phyloP scores from a whole-genome alignment of 2,888 invertebrate genomes.

The Yponomeuta malinellus region DNA sequence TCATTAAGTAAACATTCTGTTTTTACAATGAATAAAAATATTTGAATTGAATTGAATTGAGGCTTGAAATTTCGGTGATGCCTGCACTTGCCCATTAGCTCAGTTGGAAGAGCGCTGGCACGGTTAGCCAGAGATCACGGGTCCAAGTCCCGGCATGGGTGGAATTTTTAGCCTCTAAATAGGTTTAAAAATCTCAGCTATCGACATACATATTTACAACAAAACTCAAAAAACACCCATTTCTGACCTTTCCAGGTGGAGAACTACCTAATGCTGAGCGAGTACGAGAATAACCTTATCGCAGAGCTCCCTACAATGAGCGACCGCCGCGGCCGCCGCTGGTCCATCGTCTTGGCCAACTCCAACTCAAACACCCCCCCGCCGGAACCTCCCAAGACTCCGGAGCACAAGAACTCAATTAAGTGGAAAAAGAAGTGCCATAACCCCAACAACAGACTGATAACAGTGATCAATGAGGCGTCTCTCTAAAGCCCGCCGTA shows the following conservation, averaged over 20 bases:
- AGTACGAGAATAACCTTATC: conserved; percentile 89
- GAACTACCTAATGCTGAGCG: conserved; percentile 89
- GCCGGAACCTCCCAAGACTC: conserved; percentile 49
- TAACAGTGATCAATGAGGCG: conserved; percentile 87
- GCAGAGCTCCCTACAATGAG: conserved; percentile 85
- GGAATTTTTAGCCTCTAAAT: too few species aligned
- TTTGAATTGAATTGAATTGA: too few species aligned
- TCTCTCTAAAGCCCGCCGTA: conserved; percentile 59
- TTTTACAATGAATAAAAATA: too few species aligned
- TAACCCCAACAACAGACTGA: conserved; percentile 79
- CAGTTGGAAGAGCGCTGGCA: too few species aligned
- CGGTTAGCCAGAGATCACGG: too few species aligned
- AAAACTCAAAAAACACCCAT: too few species aligned
- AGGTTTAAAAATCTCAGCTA: too few species aligned
- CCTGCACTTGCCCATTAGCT: too few species aligned
- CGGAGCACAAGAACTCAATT: conserved; percentile 58
- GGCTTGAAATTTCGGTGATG: too few species aligned
- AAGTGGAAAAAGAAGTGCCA: conserved; percentile 72
- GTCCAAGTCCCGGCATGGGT: too few species aligned
- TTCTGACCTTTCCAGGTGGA: conserved; percentile 74
- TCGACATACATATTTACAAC: too few species aligned
- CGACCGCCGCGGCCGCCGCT: conserved; percentile 82
- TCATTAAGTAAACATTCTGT: too few species aligned
- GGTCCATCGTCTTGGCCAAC: conserved; percentile 79
- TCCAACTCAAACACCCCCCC: conserved; percentile 39